A percentile compares a stretch with the other conserved stretches of the same genome.
phyloP scores from a whole-genome alignment of 2,113 vertebrate species.

The Ranitomeya imitator region DNA sequence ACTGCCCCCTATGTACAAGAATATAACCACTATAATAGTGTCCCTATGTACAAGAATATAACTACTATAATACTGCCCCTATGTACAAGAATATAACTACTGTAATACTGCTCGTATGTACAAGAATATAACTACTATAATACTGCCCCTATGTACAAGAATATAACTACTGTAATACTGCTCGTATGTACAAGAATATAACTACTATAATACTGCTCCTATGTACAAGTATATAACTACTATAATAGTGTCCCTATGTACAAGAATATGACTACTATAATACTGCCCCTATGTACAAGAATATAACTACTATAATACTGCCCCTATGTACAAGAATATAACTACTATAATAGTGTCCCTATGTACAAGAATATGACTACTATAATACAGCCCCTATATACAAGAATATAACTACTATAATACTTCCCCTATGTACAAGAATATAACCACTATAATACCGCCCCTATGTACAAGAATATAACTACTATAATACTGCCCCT shows the following conservation, averaged over 20 bases:
- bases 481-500: background rate
- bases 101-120: background rate
- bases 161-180: no score
- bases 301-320: conserved; percentile 20
- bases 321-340: background rate
- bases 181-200: no score
- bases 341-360: background rate
- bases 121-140: background rate
- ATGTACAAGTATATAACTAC: background rate
- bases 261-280: conserved; percentile 5
- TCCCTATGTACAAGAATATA: background rate
- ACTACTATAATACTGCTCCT: no score
- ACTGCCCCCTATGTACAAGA: background rate
- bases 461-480: background rate
- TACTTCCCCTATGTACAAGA: no score
- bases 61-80: background rate
- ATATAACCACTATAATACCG: background rate
- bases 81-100: conserved; percentile 5
- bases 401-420: no score
- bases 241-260: background rate
- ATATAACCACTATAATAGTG: conserved; percentile 3
- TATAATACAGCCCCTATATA: no score
- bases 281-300: background rate
- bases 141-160: background rate
- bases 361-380: no score